Conservation (phyloP, 1,140 invertebrate species). For the Penaeus japonicus region DNA sequence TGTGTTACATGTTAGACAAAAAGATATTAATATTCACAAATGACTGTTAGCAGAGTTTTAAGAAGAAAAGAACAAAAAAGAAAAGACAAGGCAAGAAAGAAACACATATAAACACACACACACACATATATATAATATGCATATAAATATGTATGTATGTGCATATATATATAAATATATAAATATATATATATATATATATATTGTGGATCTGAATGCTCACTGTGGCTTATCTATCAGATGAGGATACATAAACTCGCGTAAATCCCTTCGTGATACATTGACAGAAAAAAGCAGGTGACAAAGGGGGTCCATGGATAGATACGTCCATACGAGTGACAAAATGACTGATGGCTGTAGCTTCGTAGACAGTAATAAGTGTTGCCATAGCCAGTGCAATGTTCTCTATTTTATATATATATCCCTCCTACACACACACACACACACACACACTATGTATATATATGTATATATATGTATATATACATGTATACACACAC, state of each 20-base stretch:
- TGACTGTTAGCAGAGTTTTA: background rate
- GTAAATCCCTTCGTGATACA: background rate
- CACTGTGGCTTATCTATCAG: background rate
- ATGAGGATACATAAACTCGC: background rate
- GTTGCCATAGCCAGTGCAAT: no score
- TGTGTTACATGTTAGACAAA: background rate
- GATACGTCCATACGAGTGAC: no score
- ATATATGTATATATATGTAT: no score
- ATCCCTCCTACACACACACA: no score
- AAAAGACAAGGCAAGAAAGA: background rate
- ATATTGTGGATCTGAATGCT: background rate
- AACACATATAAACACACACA: background rate
- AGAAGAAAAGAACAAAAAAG: no score
- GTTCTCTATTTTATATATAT: no score
- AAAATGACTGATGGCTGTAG: no score
- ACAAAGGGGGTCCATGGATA: no score
- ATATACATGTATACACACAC: no score
- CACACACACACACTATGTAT: no score
- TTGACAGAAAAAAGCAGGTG: no score
- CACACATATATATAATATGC: background rate
- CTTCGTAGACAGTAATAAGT: no score
- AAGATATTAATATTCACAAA: background rate
- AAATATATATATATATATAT: conserved; percentile 19
- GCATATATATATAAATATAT: conserved; percentile 22
- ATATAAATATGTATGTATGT: conserved; percentile 17